These are phyloP conservation scores for Pandion haliaetus DNA, from an alignment of 2,113 vertebrate genomes.

Conservation along the genomic window DNA sequence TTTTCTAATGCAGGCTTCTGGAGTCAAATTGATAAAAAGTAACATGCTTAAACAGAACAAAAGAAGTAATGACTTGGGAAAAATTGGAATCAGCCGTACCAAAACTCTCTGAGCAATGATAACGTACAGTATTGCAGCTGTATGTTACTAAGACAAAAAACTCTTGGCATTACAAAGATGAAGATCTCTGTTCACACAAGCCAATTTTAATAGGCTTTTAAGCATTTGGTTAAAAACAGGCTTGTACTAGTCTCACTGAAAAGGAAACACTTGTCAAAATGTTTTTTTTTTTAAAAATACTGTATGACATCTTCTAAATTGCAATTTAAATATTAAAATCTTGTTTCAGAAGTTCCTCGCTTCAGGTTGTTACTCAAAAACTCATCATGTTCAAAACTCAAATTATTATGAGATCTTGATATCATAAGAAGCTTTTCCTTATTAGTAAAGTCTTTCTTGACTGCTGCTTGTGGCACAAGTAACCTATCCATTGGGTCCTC, in stretches of 20 bases:
- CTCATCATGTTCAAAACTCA: constrained; percentile 96
- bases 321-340: constrained; percentile 81
- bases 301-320: constrained; percentile 25
- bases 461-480: constrained; percentile 71
- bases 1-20: neutral
- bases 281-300: constrained; percentile 52
- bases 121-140: constrained; percentile 16
- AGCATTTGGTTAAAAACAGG: constrained; percentile 58
- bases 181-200: constrained; percentile 17
- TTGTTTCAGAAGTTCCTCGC: constrained; percentile 93
- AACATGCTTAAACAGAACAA: constrained; percentile 41
- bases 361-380: constrained; percentile 91
- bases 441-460: constrained; percentile 90
- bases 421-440: constrained; percentile 99
- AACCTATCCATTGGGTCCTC: constrained; percentile 90
- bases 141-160: constrained; percentile 41
- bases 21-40: constrained; percentile 4
- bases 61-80: neutral
- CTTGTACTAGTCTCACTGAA: constrained; percentile 38
- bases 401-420: constrained; percentile 95
- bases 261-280: constrained; percentile 59
- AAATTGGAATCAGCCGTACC: neutral
- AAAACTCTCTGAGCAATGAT: neutral
- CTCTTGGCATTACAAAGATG: constrained; percentile 20
- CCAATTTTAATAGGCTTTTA: constrained; percentile 34